Conservation (phyloP, 2,113 vertebrate genomes). For the Aptenodytes patagonicus region DNA sequence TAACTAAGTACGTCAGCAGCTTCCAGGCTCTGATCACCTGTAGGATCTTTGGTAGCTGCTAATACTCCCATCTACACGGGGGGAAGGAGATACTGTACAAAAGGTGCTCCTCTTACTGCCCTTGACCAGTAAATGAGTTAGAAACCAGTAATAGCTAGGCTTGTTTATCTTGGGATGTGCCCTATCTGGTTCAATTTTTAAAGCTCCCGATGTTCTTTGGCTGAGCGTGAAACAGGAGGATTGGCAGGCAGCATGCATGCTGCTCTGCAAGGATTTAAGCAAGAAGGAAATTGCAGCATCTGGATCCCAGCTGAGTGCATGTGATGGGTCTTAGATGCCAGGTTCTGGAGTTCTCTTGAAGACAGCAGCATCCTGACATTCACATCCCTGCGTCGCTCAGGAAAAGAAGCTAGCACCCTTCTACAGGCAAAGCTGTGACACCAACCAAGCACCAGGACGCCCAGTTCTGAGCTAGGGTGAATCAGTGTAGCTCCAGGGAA, state of each 20-base stretch:
- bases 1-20: constrained; percentile 24
- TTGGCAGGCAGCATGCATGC: accelerated
- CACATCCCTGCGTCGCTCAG: neutral
- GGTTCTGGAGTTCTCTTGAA: neutral
- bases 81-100: neutral
- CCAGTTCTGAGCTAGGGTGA: neutral
- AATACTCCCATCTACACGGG: neutral
- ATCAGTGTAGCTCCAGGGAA: neutral
- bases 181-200: neutral
- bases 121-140: neutral
- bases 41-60: neutral
- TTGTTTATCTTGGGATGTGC: neutral
- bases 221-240: neutral
- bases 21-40: constrained; percentile 8
- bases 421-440: neutral
- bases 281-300: accelerated
- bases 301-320: accelerated
- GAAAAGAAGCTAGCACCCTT: neutral
- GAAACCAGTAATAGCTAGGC: neutral
- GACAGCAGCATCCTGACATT: neutral
- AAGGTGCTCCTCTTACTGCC: neutral
- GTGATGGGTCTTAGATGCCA: accelerated
- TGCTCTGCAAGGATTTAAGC: neutral
- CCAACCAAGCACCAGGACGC: neutral
- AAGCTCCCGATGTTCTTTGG: neutral